Conservation (phyloP, 2,797 vertebrate species). For the Cygnus olor region DNA sequence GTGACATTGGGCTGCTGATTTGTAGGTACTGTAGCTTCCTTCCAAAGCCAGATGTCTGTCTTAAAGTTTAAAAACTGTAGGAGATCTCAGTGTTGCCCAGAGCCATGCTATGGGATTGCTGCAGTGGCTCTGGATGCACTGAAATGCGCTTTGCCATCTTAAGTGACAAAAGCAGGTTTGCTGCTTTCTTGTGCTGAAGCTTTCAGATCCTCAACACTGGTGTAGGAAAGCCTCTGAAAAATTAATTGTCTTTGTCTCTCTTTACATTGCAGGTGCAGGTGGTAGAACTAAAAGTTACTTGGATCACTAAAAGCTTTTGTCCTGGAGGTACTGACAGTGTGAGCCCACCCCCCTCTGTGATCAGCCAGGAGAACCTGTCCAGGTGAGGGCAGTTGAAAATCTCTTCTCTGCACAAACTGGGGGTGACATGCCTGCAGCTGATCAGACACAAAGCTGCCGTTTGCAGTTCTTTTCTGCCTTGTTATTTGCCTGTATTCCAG, state of each 20-base stretch:
- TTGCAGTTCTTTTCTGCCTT: not conserved
- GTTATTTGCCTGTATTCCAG: not conserved
- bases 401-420: not conserved
- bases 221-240: not conserved
- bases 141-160: not conserved
- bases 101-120: not conserved
- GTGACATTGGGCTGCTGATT: not conserved
- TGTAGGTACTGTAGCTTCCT: not conserved
- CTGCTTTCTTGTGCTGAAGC: not conserved
- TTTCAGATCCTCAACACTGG: not conserved
- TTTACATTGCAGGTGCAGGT: slow-evolving; percentile 87
- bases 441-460: not conserved
- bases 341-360: slow-evolving; percentile 92
- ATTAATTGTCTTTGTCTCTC: not conserved
- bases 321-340: slow-evolving; percentile 95
- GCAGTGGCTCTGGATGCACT: not conserved
- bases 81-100: not conserved
- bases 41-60: not conserved
- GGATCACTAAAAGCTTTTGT: slow-evolving; percentile 99
- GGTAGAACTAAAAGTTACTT: slow-evolving; percentile 94
- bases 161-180: not conserved
- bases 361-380: slow-evolving; percentile 92
- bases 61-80: not conserved
- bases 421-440: not conserved
- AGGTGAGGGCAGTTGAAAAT: slow-evolving; percentile 81